phyloP scores from a whole-genome alignment of 2,113 vertebrate species.

The Telmatochromis bifrenatus region DNA sequence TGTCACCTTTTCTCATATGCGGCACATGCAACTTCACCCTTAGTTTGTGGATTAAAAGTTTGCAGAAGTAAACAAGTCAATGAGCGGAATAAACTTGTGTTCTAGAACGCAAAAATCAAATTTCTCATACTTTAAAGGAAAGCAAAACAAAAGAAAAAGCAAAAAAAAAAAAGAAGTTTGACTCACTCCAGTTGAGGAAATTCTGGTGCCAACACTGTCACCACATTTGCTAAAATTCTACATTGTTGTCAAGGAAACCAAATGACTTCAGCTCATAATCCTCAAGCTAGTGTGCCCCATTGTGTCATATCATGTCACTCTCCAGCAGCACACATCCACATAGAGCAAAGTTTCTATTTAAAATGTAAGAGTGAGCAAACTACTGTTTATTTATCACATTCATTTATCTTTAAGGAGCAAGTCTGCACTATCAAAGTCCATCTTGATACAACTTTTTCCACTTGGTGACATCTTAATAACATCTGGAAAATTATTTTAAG shows the following conservation, averaged over 20 bases:
- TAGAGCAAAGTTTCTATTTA: neutral
- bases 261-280: constrained; percentile 3
- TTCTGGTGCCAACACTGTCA: neutral
- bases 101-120: neutral
- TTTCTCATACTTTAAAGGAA: neutral
- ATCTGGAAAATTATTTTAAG: neutral
- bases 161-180: neutral
- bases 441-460: neutral
- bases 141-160: neutral
- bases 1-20: neutral
- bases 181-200: neutral
- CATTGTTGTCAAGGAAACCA: constrained; percentile 28
- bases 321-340: neutral
- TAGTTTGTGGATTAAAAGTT: constrained; percentile 10
- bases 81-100: neutral
- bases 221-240: neutral
- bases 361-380: neutral
- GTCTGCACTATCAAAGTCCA: neutral
- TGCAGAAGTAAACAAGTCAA: constrained; percentile 6
- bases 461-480: neutral
- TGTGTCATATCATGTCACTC: neutral
- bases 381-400: neutral
- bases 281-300: neutral
- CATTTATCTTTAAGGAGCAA: neutral
- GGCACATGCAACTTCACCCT: neutral